A percentile compares a stretch with the other conserved stretches of the same genome.
phyloP scores from a whole-genome alignment of 2,113 vertebrate species.

The Sardina pilchardus region DNA sequence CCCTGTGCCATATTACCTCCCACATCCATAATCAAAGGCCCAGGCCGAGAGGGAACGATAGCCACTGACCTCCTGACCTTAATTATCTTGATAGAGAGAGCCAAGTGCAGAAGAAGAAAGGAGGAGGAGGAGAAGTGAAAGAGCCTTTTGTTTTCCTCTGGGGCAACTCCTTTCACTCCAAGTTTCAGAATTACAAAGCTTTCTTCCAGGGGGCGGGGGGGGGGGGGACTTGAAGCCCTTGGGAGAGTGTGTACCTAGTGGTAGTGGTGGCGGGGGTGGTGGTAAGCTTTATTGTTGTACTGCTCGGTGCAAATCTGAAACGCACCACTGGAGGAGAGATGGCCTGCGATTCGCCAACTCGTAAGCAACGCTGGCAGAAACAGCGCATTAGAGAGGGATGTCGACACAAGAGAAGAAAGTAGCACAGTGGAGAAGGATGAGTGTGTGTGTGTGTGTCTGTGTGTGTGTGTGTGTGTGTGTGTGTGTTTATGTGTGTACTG shows the following conservation, averaged over 20 bases:
- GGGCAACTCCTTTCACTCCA: not conserved
- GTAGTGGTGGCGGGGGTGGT: not conserved
- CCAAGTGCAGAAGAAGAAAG: not conserved
- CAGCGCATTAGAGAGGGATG: not conserved
- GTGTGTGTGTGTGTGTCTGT: not conserved
- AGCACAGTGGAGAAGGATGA: not conserved
- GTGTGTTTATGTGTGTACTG: not conserved
- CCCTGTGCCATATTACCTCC: not conserved
- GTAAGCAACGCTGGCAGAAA: not conserved
- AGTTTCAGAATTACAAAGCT: slow-evolving; percentile 1
- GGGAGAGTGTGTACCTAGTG: no score
- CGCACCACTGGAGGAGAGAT: not conserved
- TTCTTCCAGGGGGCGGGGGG: not conserved
- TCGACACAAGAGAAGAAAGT: not conserved
- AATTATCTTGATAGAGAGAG: not conserved
- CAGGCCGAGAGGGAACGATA: not conserved
- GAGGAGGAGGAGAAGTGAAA: not conserved
- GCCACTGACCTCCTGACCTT: not conserved
- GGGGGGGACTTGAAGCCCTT: not conserved
- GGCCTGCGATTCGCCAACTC: not conserved
- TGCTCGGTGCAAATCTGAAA: not conserved
- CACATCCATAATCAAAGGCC: not conserved
- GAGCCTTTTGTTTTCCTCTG: slow-evolving; percentile 4
- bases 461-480: not conserved
- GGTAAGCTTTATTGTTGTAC: not conserved